Evolutionary conservation across 2,113 vertebrate species (phyloP).

Genomic region (Passer domesticus): DNA sequence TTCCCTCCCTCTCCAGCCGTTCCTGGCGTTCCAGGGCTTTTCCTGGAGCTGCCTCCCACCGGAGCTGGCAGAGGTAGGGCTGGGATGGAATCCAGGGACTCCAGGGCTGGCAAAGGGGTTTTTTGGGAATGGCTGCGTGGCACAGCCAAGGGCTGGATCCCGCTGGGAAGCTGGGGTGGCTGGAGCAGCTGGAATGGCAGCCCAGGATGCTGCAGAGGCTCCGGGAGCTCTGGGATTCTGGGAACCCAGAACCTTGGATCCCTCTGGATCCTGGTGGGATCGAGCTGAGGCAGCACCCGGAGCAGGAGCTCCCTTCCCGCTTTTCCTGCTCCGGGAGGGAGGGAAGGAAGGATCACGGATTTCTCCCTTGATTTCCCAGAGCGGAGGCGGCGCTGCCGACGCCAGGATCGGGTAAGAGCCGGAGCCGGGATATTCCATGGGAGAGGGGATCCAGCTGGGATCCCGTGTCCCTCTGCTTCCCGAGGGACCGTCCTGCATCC

Average conservation of each 20-base stretch:
- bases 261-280: fast-evolving
- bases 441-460: not conserved
- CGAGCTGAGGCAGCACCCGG: fast-evolving
- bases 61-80: not conserved
- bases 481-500: not conserved
- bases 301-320: not conserved
- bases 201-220: not conserved
- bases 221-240: fast-evolving
- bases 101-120: not conserved
- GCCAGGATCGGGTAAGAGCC: not conserved
- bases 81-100: fast-evolving
- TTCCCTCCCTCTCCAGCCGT: not conserved
- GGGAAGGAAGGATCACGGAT: not conserved
- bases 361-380: not conserved
- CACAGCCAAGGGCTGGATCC: not conserved
- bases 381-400: fast-evolving
- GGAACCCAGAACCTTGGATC: not conserved
- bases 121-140: fast-evolving
- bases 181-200: fast-evolving
- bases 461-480: fast-evolving
- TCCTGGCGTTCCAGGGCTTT: not conserved
- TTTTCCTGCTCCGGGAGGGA: fast-evolving
- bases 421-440: not conserved
- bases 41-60: not conserved
- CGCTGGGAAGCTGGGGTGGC: fast-evolving